A percentile compares a stretch with the other conserved stretches of the same genome.
These are phyloP conservation scores for Drosophila mojavensis DNA, from an alignment of 1,140 invertebrate genomes.

Conservation along the genomic window DNA sequence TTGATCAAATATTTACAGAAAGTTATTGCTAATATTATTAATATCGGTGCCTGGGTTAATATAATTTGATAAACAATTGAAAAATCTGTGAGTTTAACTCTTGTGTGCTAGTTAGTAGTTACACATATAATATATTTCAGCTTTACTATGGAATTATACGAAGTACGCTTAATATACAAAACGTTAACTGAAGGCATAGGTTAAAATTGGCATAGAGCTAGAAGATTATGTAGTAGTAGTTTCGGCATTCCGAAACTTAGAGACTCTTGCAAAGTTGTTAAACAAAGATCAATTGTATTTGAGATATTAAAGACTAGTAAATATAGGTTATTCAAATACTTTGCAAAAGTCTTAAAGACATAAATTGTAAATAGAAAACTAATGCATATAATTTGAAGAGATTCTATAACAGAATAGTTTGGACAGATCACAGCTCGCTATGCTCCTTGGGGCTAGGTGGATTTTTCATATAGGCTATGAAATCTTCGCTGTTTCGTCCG, in stretches of 20 bases:
- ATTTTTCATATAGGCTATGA: slow-evolving; percentile 88
- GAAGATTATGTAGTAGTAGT: background rate
- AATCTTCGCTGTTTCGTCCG: slow-evolving; percentile 89
- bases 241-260: slow-evolving; percentile 24
- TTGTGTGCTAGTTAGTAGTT: too few relatives aligned
- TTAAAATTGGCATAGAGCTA: too few relatives aligned
- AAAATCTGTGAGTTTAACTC: too few relatives aligned
- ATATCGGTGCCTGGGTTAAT: too few relatives aligned
- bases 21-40: too few relatives aligned
- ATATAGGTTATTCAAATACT: slow-evolving; percentile 5
- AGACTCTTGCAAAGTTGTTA: slow-evolving; percentile 2
- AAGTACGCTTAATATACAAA: background rate
- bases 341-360: background rate
- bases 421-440: slow-evolving; percentile 61
- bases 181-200: too few relatives aligned
- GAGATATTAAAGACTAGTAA: background rate
- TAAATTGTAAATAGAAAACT: slow-evolving; percentile 19
- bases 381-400: slow-evolving; percentile 32
- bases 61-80: too few relatives aligned
- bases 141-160: too few relatives aligned
- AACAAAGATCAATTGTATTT: background rate
- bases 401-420: slow-evolving; percentile 17
- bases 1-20: too few relatives aligned
- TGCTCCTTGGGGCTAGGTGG: slow-evolving; percentile 80
- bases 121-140: too few relatives aligned